Percentiles rank a stretch among this genome's conserved stretches.
Evolutionary conservation across 2,113 vertebrate genomes (phyloP).

Genomic region (Vidua macroura): DNA sequence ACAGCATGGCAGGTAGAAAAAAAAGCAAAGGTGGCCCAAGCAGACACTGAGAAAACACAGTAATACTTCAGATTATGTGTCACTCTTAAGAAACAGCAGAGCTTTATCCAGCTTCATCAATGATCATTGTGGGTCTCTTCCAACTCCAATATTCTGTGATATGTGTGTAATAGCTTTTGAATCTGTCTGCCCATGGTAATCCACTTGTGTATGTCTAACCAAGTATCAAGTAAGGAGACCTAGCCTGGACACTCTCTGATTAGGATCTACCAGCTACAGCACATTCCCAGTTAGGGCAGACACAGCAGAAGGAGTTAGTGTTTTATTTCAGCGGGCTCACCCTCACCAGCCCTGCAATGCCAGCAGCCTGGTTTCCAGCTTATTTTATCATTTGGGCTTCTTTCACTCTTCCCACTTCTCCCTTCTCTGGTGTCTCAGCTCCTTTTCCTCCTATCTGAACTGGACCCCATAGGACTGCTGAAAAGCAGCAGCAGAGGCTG

Average conservation of each 20-base stretch:
- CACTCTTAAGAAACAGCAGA: neutral
- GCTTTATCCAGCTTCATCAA: neutral
- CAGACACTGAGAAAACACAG: neutral
- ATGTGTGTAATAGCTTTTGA: neutral
- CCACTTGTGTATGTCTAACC: neutral
- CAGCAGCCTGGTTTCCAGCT: neutral
- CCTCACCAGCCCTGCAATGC: neutral
- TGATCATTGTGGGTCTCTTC: neutral
- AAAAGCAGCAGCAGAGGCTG: neutral
- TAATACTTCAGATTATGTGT: neutral
- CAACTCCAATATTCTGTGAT: neutral
- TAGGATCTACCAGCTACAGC: neutral
- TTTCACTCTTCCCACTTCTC: neutral
- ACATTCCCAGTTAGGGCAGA: neutral
- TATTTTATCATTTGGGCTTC: neutral
- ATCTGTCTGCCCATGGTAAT: neutral
- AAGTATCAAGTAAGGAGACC: neutral
- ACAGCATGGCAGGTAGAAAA: neutral
- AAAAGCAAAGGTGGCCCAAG: neutral
- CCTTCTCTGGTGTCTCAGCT: neutral
- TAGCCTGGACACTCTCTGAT: neutral
- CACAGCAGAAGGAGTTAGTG: neutral
- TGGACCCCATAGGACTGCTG: rapidly evolving
- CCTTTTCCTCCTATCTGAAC: neutral
- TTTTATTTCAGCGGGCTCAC: neutral